Evolutionary conservation across 2,113 vertebrate species (phyloP), one percentile per base, ranked within the genome.

Genomic region (Cyrtonyx montezumae): DNA sequence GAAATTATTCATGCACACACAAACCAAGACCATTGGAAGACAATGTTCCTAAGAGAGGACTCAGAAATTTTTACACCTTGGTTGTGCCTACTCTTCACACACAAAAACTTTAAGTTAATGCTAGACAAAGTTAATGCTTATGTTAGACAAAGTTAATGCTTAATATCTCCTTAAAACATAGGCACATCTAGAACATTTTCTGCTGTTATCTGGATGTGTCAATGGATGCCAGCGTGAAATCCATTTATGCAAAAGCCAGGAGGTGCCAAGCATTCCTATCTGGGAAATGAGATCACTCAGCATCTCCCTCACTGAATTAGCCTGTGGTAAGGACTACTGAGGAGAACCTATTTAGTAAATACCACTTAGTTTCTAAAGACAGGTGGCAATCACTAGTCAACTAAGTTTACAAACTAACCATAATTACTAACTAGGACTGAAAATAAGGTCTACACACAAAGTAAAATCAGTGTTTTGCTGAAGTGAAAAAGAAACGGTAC

Each of bases 401-500:
- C 30, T 51, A 81, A 30, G 32, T 70, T 69, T 13, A 67, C 84
- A 71, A 75, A 80, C 37, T 69, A 85, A 48, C 68, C 40, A 32
- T 20, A 69, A 48, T 58, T 90, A 48, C 34, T 74, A 46, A 73
- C 30, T 84, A 19, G 1, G 10, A 77, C n/a, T 46, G 45, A 88
- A 93, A 91, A 71, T 30, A 55, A 12, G 18, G 23, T 37, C 76
- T 62, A 49, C 1, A 0, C 9, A 32, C 62, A 43, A 71, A 83
- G 63, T 65, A 80, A 79, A 92, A 89, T 21, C 48, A 67, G 23
- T 10, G 42, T 51, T 89, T 83, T 88, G 36, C 28, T 88, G 34
- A 75, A 48, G 80, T 84, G 43, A 92, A 88, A 90, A 94, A 94
- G 6, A 93, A 77, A 84, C 21, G 51, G 36, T 84, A 91, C 74